These are phyloP conservation scores for Cossypha heuglini DNA, from an alignment of 2,797 vertebrate genomes.

Conservation along the genomic window DNA sequence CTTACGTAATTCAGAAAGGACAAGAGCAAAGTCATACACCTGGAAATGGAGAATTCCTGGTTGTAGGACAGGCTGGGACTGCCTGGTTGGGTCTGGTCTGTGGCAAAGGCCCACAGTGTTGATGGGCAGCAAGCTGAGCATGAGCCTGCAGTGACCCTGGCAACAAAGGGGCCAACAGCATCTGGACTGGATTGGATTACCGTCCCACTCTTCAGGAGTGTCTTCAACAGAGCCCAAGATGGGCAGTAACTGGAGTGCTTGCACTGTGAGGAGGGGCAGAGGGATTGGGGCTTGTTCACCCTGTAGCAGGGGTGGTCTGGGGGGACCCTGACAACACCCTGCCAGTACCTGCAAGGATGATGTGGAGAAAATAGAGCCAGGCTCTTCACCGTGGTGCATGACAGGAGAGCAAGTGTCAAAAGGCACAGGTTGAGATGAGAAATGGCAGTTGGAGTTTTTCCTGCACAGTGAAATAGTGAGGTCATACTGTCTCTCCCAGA, in stretches of 20 bases:
- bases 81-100: not conserved
- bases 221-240: not conserved
- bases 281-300: not conserved
- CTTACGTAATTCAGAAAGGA: accelerated
- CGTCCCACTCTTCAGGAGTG: not conserved
- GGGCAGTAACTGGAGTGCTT: not conserved
- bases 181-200: not conserved
- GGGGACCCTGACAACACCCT: not conserved
- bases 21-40: not conserved
- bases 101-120: not conserved
- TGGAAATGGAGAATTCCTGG: not conserved
- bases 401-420: not conserved
- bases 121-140: not conserved
- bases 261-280: not conserved
- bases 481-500: not conserved
- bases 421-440: not conserved
- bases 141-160: not conserved
- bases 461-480: not conserved
- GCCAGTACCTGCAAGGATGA: not conserved
- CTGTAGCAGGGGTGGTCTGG: not conserved
- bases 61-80: not conserved
- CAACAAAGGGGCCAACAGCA: not conserved
- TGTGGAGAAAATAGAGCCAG: not conserved
- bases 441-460: not conserved
- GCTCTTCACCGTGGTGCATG: not conserved